Evolutionary conservation across 1,140 invertebrate genomes (phyloP).

Genomic region (Globodera ellingtonae): DNA sequence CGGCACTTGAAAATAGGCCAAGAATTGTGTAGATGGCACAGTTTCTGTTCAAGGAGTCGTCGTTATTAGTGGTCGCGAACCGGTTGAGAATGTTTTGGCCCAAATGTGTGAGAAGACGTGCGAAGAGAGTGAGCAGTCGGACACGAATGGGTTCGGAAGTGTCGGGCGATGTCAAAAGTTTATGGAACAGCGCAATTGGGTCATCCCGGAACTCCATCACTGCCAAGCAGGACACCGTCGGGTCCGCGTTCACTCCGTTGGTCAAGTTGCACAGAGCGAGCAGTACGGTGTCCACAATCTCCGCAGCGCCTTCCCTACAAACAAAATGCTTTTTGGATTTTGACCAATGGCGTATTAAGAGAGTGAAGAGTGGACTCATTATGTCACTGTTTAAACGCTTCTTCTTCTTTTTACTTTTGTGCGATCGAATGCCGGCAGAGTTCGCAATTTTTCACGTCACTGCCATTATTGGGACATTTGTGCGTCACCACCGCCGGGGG

Average conservation of each 20-base stretch:
- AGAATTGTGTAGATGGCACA: neutral
- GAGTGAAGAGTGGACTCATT: too few relatives aligned
- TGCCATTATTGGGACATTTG: slow-evolving; percentile 14
- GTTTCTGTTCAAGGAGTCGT: neutral
- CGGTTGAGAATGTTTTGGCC: neutral
- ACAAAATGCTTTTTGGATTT: neutral
- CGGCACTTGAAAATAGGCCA: neutral
- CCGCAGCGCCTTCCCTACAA: neutral
- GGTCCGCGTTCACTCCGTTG: neutral
- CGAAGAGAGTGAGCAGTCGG: neutral
- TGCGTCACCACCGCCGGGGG: neutral
- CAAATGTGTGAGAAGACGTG: neutral
- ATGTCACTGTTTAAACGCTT: neutral
- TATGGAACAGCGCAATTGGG: neutral
- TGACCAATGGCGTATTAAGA: too few relatives aligned
- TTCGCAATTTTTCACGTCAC: neutral
- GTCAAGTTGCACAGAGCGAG: slow-evolving; percentile 23
- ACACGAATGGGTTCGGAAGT: neutral
- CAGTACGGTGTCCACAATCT: slow-evolving; percentile 32
- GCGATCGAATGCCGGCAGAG: neutral
- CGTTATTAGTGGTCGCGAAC: neutral
- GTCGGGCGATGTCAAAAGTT: neutral
- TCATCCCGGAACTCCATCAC: neutral
- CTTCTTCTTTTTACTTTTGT: neutral
- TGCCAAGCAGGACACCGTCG: neutral